phyloP scores from a whole-genome alignment of 1,140 invertebrate genomes.

The Asobara japonica region DNA sequence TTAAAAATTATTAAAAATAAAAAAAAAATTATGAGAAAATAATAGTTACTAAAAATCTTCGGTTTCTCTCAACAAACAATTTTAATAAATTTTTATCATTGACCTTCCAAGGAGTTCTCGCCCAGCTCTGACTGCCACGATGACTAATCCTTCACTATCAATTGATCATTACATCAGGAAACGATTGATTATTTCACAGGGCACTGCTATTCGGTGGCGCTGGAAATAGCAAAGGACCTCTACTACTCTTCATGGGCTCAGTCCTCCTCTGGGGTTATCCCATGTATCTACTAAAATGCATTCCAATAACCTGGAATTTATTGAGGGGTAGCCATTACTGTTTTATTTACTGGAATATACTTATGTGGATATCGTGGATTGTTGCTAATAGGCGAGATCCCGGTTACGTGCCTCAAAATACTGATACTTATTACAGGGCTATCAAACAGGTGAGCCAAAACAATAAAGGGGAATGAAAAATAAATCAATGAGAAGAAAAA shows the following conservation, averaged over 20 bases:
- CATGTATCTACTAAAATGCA: constrained; percentile 89
- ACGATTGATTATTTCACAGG: constrained; percentile 58
- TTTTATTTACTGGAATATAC: constrained; percentile 88
- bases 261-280: constrained; percentile 92
- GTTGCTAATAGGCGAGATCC: constrained; percentile 88
- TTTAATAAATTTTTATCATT: not conserved
- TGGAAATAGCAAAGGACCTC: constrained; percentile 87
- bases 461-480: no score
- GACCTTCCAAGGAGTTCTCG: not conserved
- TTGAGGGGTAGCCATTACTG: constrained; percentile 85
- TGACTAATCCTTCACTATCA: not conserved
- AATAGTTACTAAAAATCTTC: no score
- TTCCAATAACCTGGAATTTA: constrained; percentile 91
- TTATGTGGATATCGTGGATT: constrained; percentile 94
- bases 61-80: no score
- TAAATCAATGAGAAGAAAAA: not conserved
- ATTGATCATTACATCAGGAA: constrained; percentile 28
- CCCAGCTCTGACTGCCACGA: constrained; percentile 8
- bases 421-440: constrained; percentile 87
- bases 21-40: no score
- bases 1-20: no score
- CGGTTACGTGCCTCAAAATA: constrained; percentile 88
- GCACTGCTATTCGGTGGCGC: constrained; percentile 89
- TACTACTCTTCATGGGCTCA: constrained; percentile 86
- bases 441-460: constrained; percentile 75